Evolutionary conservation across 2,888 invertebrate genomes (phyloP).

Genomic region (Drosophila rubida): DNA sequence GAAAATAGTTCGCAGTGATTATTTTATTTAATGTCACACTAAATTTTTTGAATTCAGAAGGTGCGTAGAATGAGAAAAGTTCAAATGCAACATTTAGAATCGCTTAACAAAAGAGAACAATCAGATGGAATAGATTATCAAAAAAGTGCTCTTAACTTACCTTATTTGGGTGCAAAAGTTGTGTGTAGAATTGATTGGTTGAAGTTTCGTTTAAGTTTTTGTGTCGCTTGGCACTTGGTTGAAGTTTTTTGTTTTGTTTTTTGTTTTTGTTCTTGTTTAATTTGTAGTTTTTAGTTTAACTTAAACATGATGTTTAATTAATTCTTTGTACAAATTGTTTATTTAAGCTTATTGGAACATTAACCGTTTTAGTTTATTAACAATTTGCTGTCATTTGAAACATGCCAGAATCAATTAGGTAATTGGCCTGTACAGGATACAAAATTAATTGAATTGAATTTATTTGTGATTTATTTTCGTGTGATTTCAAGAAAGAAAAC

Average conservation of each 20-base stretch:
- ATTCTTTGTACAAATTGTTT: slow-evolving; percentile 57
- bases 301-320: slow-evolving; percentile 22
- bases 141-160: slow-evolving; percentile 46
- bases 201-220: slow-evolving; percentile 23
- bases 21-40: neutral
- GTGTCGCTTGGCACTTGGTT: slow-evolving; percentile 35
- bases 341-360: slow-evolving; percentile 66
- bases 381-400: slow-evolving; percentile 22
- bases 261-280: slow-evolving; percentile 2
- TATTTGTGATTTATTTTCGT: neutral
- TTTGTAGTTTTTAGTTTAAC: slow-evolving; percentile 27
- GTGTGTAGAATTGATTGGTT: slow-evolving; percentile 33
- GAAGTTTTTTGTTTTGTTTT: slow-evolving; percentile 2
- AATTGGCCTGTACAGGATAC: slow-evolving; percentile 10
- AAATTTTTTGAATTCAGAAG: slow-evolving; percentile 5
- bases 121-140: slow-evolving; percentile 15
- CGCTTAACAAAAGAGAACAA: slow-evolving; percentile 19
- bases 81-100: slow-evolving; percentile 45
- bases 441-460: slow-evolving; percentile 1
- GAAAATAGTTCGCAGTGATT: no score
- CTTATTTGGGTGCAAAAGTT: slow-evolving; percentile 37
- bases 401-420: slow-evolving; percentile 11
- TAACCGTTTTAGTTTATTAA: slow-evolving; percentile 64
- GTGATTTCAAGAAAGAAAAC: slow-evolving; percentile 1
- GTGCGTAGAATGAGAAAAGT: slow-evolving; percentile 32